Percentiles rank a stretch among this genome's conserved stretches.
phyloP scores from a whole-genome alignment of 2,888 invertebrate species.

The Drepana falcataria region DNA sequence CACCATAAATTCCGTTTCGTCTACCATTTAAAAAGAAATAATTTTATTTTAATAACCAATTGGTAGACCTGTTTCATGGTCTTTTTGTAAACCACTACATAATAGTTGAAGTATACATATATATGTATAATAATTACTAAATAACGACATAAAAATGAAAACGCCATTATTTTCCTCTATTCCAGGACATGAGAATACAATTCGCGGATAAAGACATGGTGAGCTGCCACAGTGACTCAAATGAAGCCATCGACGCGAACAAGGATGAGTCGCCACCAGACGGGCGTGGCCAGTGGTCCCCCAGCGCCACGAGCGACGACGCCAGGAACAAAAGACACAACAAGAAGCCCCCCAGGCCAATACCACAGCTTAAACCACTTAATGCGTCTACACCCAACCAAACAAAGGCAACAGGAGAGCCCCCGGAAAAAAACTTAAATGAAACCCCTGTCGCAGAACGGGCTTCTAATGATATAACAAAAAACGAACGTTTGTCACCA shows the following conservation, averaged over 20 bases:
- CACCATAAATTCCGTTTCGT: too few relatives aligned
- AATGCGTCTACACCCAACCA: conserved; percentile 68
- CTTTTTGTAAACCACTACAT: too few relatives aligned
- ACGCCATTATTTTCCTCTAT: conserved; percentile 17
- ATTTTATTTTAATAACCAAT: too few relatives aligned
- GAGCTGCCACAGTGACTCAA: conserved; percentile 65
- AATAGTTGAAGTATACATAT: too few relatives aligned
- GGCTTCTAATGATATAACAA: background rate
- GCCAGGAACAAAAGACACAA: conserved; percentile 45
- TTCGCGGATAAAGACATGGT: conserved; percentile 58
- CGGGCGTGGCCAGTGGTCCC: conserved; percentile 34
- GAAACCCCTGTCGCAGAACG: conserved; percentile 34
- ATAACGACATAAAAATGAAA: background rate
- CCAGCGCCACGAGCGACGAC: conserved; percentile 41
- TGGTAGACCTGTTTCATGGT: too few relatives aligned
- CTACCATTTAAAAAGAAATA: too few relatives aligned
- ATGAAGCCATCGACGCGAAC: conserved; percentile 51
- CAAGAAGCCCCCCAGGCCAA: conserved; percentile 77
- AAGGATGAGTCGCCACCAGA: conserved; percentile 41
- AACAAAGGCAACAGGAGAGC: conserved; percentile 58
- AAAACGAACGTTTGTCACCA: conserved; percentile 23
- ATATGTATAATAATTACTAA: too few relatives aligned
- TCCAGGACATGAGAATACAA: conserved; percentile 68
- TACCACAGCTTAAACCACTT: conserved; percentile 87
- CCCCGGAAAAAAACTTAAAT: conserved; percentile 64